Conservation (phyloP, 2,797 vertebrate species). For the Trematomus bernacchii region DNA sequence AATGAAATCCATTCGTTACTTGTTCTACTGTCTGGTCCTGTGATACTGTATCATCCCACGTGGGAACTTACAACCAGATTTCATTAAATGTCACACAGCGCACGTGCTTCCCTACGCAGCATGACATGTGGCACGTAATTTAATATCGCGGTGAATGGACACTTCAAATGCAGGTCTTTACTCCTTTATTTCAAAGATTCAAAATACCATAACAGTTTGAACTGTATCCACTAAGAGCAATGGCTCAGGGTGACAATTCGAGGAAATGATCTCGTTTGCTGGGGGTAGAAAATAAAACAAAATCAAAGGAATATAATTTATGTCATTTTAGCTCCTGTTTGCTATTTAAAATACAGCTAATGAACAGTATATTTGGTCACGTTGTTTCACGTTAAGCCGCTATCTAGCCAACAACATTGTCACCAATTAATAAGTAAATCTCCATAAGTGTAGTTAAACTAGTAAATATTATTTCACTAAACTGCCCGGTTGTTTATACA, state of each 20-base stretch:
- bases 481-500: not conserved
- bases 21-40: not conserved
- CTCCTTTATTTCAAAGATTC: not conserved
- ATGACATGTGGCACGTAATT: not conserved
- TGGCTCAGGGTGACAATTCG: no score
- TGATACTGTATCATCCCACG: constrained; percentile 14
- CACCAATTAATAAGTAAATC: no score
- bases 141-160: not conserved
- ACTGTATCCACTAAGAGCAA: no score
- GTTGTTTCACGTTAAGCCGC: accelerated
- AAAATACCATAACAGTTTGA: no score
- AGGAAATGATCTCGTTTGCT: no score
- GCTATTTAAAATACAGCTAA: not conserved
- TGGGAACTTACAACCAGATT: constrained; percentile 7
- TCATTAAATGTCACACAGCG: constrained; percentile 8
- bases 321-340: not conserved
- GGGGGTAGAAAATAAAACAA: no score
- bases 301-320: not conserved
- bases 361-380: not conserved
- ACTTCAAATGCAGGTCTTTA: not conserved
- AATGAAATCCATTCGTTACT: not conserved
- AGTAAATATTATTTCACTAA: no score
- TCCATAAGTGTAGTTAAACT: no score
- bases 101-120: not conserved
- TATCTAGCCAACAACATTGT: not conserved